Conservation (phyloP, 2,888 invertebrate species). For the Amphimallon solstitiale region DNA sequence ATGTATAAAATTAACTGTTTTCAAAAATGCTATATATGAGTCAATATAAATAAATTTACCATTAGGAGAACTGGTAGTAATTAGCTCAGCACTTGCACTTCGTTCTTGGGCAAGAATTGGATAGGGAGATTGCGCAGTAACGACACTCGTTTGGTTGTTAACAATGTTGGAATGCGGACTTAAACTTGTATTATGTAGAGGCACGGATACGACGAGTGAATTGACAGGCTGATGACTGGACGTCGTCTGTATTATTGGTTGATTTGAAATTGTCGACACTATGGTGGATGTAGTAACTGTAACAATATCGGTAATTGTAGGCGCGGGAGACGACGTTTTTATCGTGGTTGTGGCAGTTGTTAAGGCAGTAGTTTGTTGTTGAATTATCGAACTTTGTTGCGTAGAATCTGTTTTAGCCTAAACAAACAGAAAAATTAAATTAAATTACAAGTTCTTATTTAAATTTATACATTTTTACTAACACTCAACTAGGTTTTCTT, state of each 20-base stretch:
- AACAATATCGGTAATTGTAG: constrained; percentile 31
- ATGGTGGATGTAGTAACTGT: constrained; percentile 39
- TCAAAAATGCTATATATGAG: too few species aligned
- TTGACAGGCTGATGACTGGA: constrained; percentile 41
- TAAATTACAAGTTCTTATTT: neutral
- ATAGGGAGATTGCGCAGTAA: constrained; percentile 46
- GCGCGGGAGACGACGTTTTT: constrained; percentile 38
- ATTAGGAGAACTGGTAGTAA: constrained; percentile 27
- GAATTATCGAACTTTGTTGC: constrained; percentile 25
- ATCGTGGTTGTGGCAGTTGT: constrained; percentile 36
- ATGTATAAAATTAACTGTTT: too few species aligned
- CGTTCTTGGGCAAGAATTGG: constrained; percentile 38
- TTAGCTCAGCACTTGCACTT: constrained; percentile 35
- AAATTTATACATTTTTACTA: neutral
- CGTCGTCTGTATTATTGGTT: constrained; percentile 38
- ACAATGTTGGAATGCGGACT: constrained; percentile 58
- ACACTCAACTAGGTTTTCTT: too few species aligned
- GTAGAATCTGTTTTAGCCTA: constrained; percentile 46
- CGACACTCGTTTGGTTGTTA: constrained; percentile 54
- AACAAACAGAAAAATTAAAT: constrained; percentile 22
- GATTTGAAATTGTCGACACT: constrained; percentile 47
- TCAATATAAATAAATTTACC: constrained; percentile 9
- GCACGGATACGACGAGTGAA: constrained; percentile 72
- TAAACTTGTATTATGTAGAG: constrained; percentile 66
- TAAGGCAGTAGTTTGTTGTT: constrained; percentile 35